Evolutionary conservation across 2,113 vertebrate genomes (phyloP).

Genomic region (Oncorhynchus clarkii): DNA sequence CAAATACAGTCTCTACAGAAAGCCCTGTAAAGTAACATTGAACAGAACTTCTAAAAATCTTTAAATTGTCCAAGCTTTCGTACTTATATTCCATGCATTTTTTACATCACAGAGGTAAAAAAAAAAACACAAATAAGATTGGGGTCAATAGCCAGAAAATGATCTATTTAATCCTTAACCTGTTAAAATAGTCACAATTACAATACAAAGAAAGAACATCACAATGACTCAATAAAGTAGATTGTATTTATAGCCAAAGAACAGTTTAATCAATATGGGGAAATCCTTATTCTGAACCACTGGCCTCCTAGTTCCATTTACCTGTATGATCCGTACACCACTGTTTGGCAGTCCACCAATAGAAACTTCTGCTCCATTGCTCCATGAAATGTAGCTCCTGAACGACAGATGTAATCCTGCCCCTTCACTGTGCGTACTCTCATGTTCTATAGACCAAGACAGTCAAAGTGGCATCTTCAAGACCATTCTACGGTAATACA

Average conservation of each 20-base stretch:
- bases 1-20: too few relatives aligned
- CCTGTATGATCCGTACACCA: slow-evolving; percentile 90
- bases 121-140: too few relatives aligned
- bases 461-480: background rate
- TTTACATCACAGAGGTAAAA: too few relatives aligned
- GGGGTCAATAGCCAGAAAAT: background rate
- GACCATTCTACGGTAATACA: background rate
- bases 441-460: slow-evolving; percentile 74
- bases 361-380: slow-evolving; percentile 89
- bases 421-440: slow-evolving; percentile 88
- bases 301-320: slow-evolving; percentile 26
- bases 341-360: slow-evolving; percentile 85
- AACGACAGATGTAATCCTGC: slow-evolving; percentile 85
- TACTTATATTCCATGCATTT: too few relatives aligned
- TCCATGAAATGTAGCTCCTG: slow-evolving; percentile 84
- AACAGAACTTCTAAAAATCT: too few relatives aligned
- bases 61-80: too few relatives aligned
- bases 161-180: background rate
- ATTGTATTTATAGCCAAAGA: background rate
- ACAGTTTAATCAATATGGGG: background rate
- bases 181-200: background rate
- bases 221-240: background rate
- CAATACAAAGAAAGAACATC: background rate
- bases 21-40: too few relatives aligned
- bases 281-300: background rate